Evolutionary conservation across 2,888 invertebrate species (phyloP).

Genomic region (Cephus rjabovi): DNA sequence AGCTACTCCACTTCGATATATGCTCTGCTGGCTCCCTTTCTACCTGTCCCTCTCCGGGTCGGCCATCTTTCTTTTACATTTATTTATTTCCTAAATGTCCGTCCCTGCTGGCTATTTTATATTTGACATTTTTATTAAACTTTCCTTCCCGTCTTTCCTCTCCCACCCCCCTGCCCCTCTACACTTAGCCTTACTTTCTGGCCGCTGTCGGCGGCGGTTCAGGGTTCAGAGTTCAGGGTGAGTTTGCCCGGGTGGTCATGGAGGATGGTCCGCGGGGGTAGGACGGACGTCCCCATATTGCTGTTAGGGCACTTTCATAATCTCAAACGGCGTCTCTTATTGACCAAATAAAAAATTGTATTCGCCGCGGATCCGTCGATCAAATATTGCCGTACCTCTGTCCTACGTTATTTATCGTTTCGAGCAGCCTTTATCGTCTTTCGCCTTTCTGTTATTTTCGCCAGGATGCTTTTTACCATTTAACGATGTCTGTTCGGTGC

Average conservation of each 20-base stretch:
- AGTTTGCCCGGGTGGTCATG: background rate
- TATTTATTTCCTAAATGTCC: slow-evolving; percentile 65
- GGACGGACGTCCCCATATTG: slow-evolving; percentile 44
- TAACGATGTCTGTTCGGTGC: background rate
- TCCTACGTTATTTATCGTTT: slow-evolving; percentile 8
- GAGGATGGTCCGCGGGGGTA: slow-evolving; percentile 10
- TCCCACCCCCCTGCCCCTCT: slow-evolving; percentile 19
- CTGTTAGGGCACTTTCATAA: slow-evolving; percentile 58
- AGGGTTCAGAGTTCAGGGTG: slow-evolving; percentile 20
- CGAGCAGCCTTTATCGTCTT: background rate
- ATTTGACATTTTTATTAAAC: slow-evolving; percentile 67
- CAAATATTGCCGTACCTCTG: slow-evolving; percentile 28
- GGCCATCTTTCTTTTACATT: slow-evolving; percentile 54
- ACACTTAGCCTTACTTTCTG: background rate
- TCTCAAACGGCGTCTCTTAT: slow-evolving; percentile 49
- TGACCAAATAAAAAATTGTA: slow-evolving; percentile 51
- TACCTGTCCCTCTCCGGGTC: slow-evolving; percentile 17
- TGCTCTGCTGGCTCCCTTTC: background rate
- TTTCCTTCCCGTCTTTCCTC: slow-evolving; percentile 39
- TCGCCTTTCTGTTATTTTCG: background rate
- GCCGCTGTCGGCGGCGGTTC: slow-evolving; percentile 16
- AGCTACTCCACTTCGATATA: background rate
- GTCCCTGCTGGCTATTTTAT: slow-evolving; percentile 64
- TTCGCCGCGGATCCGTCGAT: slow-evolving; percentile 41
- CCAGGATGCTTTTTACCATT: background rate